Base-by-base conservation (phyloP, 2,113 vertebrate species). In the Calonectris borealis region DNA sequence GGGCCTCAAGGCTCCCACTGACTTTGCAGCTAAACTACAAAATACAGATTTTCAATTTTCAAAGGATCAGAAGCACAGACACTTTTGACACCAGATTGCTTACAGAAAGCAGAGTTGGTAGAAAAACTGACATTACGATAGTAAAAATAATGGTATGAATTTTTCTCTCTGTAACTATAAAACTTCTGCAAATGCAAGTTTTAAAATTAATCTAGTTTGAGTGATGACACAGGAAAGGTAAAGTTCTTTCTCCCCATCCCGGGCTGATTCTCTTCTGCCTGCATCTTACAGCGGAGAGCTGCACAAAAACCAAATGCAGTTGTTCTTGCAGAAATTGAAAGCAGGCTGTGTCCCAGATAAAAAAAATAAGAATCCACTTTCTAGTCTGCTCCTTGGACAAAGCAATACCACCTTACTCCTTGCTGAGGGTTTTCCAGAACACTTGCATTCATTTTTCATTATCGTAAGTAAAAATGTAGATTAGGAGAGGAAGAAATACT, bases 171-270 rank as follows among this genome's bases (percentile, higher is more conserved):
- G 9, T 57, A 95, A 84, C 34, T 21, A 15, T 40, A 81, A 65
- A 83, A 91, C 12, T 78, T 76, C 55, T 70, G 29, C 24, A 96
- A 97, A 93, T 51, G 16, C 34, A 82, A 83, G 48, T 60, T 96
- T 86, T 83, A 89, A 91, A 66, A 49, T 25, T 2, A 32, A 62
- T 42, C n/a, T n/a, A 6, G 7, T 66, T 46, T 54, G 26, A 54
- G 11, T 40, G 71, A 66, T 54, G 26, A 40, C 66, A 64, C 8
- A 38, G 15, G 16, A 27, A 91, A 57, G 2, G 5, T 34, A 31
- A 68, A 29, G 16, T 46, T 85, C 15, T 51, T 29, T 11, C 16
- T 52, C 9, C 22, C 25, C 11, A 32, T 46, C 20, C 44, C 13
- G 2, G 7, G 12, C 27, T 54, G 21, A 4, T 13, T 38, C 27